phyloP scores from a whole-genome alignment of 2,113 vertebrate genomes.

The Sterna hirundo region DNA sequence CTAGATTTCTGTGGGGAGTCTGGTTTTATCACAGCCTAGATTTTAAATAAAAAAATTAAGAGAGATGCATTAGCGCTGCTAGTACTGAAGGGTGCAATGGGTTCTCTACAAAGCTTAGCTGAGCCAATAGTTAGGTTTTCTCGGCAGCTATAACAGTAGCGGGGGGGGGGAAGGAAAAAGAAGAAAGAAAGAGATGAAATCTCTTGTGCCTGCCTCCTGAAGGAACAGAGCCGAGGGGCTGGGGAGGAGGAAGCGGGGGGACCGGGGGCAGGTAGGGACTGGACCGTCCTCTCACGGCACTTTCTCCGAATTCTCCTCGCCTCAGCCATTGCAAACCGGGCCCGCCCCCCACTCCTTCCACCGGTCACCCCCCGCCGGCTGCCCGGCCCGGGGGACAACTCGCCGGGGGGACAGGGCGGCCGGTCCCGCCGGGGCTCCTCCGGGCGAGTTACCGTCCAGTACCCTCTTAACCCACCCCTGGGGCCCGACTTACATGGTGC shows the following conservation, averaged over 20 bases:
- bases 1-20: neutral
- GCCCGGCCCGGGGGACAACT: neutral
- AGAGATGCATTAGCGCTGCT: neutral
- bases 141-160: neutral
- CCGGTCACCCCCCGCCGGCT: neutral
- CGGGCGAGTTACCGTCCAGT: neutral
- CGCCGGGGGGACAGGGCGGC: neutral
- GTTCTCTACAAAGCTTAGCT: neutral
- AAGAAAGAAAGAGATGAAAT: too few relatives aligned
- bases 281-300: neutral
- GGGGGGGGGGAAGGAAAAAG: rapidly evolving
- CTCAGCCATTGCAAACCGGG: neutral
- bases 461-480: neutral
- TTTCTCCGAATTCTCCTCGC: rapidly evolving
- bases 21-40: neutral
- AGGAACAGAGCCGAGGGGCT: neutral
- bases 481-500: conserved; percentile 64
- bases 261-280: neutral
- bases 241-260: neutral
- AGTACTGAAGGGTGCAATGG: neutral
- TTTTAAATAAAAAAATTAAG: neutral
- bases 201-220: rapidly evolving
- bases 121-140: neutral
- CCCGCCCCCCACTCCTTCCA: neutral
- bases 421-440: neutral